A percentile compares a stretch with the other conserved stretches of the same genome.
Conservation (phyloP, 2,888 invertebrate genomes). For the Pseudanteris insignis region DNA sequence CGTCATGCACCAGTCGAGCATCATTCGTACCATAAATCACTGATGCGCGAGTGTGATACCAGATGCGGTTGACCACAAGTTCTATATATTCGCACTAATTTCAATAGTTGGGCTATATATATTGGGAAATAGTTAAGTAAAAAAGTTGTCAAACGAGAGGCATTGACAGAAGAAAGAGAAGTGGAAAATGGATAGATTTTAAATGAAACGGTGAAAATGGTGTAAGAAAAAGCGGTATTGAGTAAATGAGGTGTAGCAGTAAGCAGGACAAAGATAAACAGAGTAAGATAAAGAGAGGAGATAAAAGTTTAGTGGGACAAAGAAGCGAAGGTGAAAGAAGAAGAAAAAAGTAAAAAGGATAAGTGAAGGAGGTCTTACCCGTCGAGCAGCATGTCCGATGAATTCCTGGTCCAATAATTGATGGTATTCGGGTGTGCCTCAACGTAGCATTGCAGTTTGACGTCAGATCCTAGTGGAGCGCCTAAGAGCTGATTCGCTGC, state of each 20-base stretch:
- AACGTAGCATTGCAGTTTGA: constrained; percentile 86
- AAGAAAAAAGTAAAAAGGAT: background rate
- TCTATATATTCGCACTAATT: constrained; percentile 36
- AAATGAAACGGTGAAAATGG: no score
- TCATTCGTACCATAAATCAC: constrained; percentile 26
- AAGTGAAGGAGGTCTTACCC: constrained; percentile 51
- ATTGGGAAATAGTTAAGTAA: no score
- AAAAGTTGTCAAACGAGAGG: no score
- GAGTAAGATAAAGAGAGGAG: background rate
- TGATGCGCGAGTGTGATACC: constrained; percentile 12
- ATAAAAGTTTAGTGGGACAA: no score
- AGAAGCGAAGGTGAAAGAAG: background rate
- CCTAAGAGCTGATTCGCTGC: constrained; percentile 90
- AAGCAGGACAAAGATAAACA: constrained; percentile 7
- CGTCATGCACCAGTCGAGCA: constrained; percentile 2
- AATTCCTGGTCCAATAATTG: constrained; percentile 83
- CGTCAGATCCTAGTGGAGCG: constrained; percentile 85
- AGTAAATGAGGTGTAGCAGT: background rate
- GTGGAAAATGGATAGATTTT: no score
- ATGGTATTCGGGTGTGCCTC: constrained; percentile 83
- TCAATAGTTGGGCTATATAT: no score
- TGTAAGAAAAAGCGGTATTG: no score
- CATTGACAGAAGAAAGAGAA: no score
- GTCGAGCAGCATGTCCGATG: constrained; percentile 57
- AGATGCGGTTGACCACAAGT: constrained; percentile 23